Evolutionary conservation across 2,113 vertebrate species (phyloP), one percentile per base, ranked within the genome.

Genomic region (Mormyrus iriodes): DNA sequence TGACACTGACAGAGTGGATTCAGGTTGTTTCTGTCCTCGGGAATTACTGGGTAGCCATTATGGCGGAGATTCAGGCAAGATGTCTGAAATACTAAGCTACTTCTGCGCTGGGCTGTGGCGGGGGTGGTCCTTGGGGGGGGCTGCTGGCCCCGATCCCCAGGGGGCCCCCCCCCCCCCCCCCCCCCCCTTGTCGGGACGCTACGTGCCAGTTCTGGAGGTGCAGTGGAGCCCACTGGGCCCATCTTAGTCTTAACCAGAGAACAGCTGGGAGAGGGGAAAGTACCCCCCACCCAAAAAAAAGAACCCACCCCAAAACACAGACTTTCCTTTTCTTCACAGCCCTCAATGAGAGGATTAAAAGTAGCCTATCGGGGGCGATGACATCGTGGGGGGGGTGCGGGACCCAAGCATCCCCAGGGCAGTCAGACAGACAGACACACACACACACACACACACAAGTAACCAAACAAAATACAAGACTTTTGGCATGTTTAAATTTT

Each of bases 301-400:
- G 21, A n/a, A 61, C 10, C 31, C 69, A 76, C 31, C 27, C 73
- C 35, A 42, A 42, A 35, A 76, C 73, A 76, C 73, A 76, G 73
- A 31, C 42, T 39, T 42, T 15, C 73, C 73, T 39, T 76, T 95
- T 95, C 95, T 94, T 95, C 93, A 94, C 89, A 84, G 89, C 91
- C 93, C 93, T 96, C 94, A 96, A 96, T 95, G 94, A 95, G 90
- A 91, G 96, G 95, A 96, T 96, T 96, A 96, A 91, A 93, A 89
- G 92, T 92, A 93, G 91, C 94, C 94, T 94, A 93, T 94, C 91
- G 92, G 91, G 89, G 91, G 55, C 24, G 89, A 92, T 92, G 93
- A 44, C 82, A 49, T 44, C 42, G 13, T 31, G 19, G 3, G 42
- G 21, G 21, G 79, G 27, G 31, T 27, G 15, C 2, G 39, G 24